These are phyloP conservation scores for Mallotus villosus DNA, from an alignment of 2,797 vertebrate genomes.

Conservation along the genomic window DNA sequence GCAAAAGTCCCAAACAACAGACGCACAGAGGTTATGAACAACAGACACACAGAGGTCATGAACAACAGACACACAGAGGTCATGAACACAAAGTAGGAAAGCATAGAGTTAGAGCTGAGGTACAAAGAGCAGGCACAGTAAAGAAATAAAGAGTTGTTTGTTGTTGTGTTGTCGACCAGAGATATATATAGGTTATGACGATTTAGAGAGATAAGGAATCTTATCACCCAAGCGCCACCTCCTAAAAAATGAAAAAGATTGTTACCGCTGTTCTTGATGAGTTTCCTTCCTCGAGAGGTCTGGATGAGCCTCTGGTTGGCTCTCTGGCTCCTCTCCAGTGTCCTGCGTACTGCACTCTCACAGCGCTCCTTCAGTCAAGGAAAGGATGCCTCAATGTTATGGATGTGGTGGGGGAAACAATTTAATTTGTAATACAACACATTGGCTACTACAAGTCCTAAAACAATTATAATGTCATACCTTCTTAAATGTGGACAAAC, in stretches of 20 bases:
- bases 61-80: constrained; percentile 35
- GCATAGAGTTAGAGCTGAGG: constrained; percentile 17
- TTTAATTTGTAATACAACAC: too few species aligned
- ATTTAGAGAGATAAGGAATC: too few species aligned
- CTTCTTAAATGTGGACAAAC: too few species aligned
- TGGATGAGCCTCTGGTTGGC: constrained; percentile 78
- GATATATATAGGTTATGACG: background rate
- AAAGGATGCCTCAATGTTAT: constrained; percentile 29
- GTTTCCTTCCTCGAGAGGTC: constrained; percentile 81
- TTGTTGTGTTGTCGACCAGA: too few species aligned
- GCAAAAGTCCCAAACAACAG: constrained; percentile 37
- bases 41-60: too few species aligned
- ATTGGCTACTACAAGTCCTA: too few species aligned
- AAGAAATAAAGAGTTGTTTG: constrained; percentile 13
- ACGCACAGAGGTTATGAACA: constrained; percentile 10
- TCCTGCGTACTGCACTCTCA: constrained; percentile 87
- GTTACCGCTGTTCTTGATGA: constrained; percentile 77
- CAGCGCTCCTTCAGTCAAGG: constrained; percentile 81
- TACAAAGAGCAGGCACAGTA: constrained; percentile 14
- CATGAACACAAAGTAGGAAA: background rate
- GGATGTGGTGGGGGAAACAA: background rate
- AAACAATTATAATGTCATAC: too few species aligned
- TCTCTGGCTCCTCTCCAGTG: constrained; percentile 89
- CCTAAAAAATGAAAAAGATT: background rate
- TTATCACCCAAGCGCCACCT: too few species aligned